Base-by-base conservation (phyloP, 2,888 invertebrate species). In the Chrysotoxum bicinctum region DNA sequence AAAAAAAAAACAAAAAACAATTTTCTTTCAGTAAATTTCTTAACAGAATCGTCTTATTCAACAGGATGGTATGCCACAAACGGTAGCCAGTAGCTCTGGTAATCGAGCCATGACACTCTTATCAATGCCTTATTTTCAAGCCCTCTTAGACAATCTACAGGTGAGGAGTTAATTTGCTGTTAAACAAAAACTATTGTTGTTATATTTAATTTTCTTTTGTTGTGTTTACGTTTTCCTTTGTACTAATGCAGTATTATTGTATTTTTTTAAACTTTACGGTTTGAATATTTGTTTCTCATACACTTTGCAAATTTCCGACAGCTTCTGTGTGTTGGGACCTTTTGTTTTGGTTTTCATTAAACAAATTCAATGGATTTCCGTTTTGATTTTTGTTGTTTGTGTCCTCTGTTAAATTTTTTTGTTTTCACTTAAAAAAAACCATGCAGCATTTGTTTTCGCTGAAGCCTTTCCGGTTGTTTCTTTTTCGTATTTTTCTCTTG, bases 101-200 rank as follows among this genome's bases (percentile, higher is more conserved):
- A 89, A 93, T 90, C 90, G 90, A 81, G 89, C 90, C 82, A 89
- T 92, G 91, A 90, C 90, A 66, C 88, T 92, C 64, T 88, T 92
- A 81, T 89, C 91, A 87, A 91, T 95, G 93, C 95, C 95, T 88
- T 94, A 95, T 91, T 94, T 96, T 91, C 94, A 94, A 91, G 94
- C 93, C 90, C 93, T 96, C 89, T 93, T 96, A 90, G 93, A 94
- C 89, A 94, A 94, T 90, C 92, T 95, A 90, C 95, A 95, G 95
- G 95, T 95, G 94, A 95, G 95, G 91, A 87, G 88, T 76, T 77
- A 64, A 26, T 54, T 75, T 56, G n/a, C 6, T 37, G 23, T 50
- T 40, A 32, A 56, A 12, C 23, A 52, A 37, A 37, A 45, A 75
- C 70, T 76, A 48, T 74, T 83, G 68, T 83, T 78, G 62, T 87